Conservation (phyloP, 2,888 invertebrate species). For the Oscheius myriophilus region DNA sequence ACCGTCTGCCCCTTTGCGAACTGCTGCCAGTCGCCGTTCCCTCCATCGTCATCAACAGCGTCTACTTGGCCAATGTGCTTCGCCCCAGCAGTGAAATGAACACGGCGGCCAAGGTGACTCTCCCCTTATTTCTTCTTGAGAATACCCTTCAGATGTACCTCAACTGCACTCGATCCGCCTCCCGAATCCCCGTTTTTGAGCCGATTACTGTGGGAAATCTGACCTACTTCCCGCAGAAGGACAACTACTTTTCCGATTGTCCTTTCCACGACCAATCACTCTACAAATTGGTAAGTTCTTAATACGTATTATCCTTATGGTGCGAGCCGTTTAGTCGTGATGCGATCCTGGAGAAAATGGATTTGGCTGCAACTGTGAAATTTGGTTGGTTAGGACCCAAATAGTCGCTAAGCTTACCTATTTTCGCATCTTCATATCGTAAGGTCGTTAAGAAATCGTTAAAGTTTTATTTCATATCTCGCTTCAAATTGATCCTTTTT, state of each 20-base stretch:
- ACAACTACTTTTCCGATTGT: slow-evolving; percentile 22
- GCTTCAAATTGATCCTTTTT: too few species aligned
- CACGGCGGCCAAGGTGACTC: slow-evolving; percentile 14
- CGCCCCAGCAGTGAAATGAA: slow-evolving; percentile 6
- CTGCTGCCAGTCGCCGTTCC: slow-evolving; percentile 72
- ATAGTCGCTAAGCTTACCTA: too few species aligned
- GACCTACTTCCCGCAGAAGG: slow-evolving; percentile 27
- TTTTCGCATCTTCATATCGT: too few species aligned
- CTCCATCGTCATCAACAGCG: slow-evolving; percentile 57
- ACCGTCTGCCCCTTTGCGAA: slow-evolving; percentile 74
- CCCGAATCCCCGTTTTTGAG: neutral
- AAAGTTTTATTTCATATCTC: too few species aligned
- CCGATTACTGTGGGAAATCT: slow-evolving; percentile 13
- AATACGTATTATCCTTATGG: too few species aligned
- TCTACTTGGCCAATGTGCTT: slow-evolving; percentile 45
- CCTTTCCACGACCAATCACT: slow-evolving; percentile 12
- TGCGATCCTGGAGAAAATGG: too few species aligned
- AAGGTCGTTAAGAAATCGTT: too few species aligned
- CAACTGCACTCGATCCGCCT: too few species aligned
- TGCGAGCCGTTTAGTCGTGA: too few species aligned
- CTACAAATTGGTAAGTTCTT: slow-evolving; percentile 25
- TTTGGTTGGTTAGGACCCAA: too few species aligned
- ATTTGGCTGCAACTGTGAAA: too few species aligned
- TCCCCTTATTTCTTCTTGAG: neutral
- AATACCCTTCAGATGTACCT: neutral